Percentiles rank a stretch among this genome's conserved stretches.
These are phyloP conservation scores for Oscheius onirici DNA, from an alignment of 2,888 invertebrate species.

Conservation along the genomic window DNA sequence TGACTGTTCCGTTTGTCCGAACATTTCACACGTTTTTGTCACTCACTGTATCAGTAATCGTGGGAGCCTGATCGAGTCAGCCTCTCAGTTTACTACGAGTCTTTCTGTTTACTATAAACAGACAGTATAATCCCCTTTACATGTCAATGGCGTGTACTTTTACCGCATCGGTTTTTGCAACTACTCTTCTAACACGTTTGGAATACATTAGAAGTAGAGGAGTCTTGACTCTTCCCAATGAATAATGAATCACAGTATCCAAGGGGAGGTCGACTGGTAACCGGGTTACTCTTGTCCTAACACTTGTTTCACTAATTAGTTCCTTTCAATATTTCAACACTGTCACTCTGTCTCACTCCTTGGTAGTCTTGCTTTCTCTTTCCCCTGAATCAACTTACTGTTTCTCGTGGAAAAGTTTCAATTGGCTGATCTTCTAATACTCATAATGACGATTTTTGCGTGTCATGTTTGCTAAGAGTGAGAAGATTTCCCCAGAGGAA, in stretches of 20 bases:
- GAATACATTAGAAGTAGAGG: background rate
- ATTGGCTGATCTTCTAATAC: background rate
- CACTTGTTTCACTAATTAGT: slow-evolving; percentile 14
- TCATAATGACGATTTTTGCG: background rate
- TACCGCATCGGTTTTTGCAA: background rate
- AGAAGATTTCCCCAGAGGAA: background rate
- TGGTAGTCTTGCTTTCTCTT: background rate
- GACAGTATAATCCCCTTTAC: background rate
- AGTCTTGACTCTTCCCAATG: background rate
- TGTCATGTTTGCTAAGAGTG: background rate
- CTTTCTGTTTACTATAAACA: background rate
- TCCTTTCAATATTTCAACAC: slow-evolving; percentile 13
- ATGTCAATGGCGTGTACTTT: background rate
- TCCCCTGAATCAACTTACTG: background rate
- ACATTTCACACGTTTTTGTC: background rate
- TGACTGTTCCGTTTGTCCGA: background rate
- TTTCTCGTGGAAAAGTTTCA: background rate
- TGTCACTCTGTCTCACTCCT: background rate
- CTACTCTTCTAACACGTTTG: background rate
- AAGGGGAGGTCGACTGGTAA: slow-evolving; percentile 24
- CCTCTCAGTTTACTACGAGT: background rate
- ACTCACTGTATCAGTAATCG: background rate
- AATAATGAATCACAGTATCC: slow-evolving; percentile 20
- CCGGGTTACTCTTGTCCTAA: slow-evolving; percentile 18
- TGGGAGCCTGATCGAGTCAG: background rate